Base-by-base conservation (phyloP, 2,888 invertebrate genomes). In the Margaritifera margaritifera region DNA sequence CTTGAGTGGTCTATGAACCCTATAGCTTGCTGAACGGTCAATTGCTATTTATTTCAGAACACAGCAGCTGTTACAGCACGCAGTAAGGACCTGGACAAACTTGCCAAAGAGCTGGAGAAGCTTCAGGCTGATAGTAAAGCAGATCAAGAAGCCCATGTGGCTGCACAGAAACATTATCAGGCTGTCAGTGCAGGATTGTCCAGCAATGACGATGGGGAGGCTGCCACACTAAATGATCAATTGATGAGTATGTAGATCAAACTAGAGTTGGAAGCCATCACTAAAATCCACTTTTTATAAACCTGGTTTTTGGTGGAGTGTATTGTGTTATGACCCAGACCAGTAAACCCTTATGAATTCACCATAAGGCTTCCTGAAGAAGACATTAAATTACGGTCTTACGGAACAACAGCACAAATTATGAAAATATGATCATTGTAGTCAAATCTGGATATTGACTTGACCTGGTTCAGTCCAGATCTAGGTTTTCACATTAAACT, bases 171-270 rank as follows among this genome's bases (percentile, higher is more conserved):
- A 76, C 93, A 93, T 78, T 95, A 94, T 84, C 94, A 98, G 85
- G 96, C 96, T 25, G 93, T 97, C 56, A 94, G 94, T 84, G 92
- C 94, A 52, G 98, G 98, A 18, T 91, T 95, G 81, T 92, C 94
- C 56, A 93, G 94, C 64, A 94, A 94, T 78, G 94, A 94, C 24
- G 93, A 93, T 73, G 96, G 96, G 0, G 89, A 91, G 71, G 92
- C 93, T 84, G 94, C 95, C 53, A 95, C 97, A 0, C 91, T 98
- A 66, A 95, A 96, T 87, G 95, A 96, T 79, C 97, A 97, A 88
- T 92, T 98, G 25, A 96, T 96, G 89, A 93, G 94, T 94, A 86
- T 85, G 87, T 78, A 20, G 25, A 56, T 19, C 8, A 8, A 42
- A 1, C 1, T 51, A 15, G 52, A 22, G 8, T 22, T 51, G n/a